These are phyloP conservation scores for Delphinus delphis DNA, from an alignment of 2,113 vertebrate genomes.

Conservation along the genomic window DNA sequence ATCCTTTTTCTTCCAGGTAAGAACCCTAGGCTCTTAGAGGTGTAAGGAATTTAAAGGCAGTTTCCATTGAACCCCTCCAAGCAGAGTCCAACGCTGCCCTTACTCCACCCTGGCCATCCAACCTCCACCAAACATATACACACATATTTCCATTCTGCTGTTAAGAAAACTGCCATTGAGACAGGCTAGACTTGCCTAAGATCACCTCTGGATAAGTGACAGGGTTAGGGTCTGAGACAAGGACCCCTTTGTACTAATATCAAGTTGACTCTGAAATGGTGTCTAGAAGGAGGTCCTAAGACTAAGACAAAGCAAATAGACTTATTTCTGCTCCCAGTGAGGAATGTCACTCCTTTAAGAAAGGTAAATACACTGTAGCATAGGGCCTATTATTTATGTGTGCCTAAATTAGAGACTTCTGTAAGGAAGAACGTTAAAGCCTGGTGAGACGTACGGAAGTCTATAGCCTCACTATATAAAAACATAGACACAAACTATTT, in stretches of 20 bases:
- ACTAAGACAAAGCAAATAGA: neutral
- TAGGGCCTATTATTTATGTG: neutral
- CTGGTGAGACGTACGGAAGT: neutral
- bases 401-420: neutral
- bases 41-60: neutral
- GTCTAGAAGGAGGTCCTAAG: neutral
- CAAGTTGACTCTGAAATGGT: neutral
- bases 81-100: neutral
- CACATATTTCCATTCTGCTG: neutral
- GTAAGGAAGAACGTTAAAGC: neutral
- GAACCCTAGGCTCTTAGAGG: neutral
- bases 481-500: neutral
- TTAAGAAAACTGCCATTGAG: neutral
- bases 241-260: neutral
- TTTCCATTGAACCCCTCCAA: neutral
- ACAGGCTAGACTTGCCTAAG: neutral
- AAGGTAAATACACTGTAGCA: neutral
- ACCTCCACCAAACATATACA: neutral
- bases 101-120: neutral
- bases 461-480: neutral
- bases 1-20: neutral
- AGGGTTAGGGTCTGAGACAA: neutral
- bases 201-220: neutral
- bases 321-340: neutral
- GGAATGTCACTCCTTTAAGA: neutral